Conservation (phyloP, 2,797 vertebrate genomes). For the Champsocephalus gunnari region DNA sequence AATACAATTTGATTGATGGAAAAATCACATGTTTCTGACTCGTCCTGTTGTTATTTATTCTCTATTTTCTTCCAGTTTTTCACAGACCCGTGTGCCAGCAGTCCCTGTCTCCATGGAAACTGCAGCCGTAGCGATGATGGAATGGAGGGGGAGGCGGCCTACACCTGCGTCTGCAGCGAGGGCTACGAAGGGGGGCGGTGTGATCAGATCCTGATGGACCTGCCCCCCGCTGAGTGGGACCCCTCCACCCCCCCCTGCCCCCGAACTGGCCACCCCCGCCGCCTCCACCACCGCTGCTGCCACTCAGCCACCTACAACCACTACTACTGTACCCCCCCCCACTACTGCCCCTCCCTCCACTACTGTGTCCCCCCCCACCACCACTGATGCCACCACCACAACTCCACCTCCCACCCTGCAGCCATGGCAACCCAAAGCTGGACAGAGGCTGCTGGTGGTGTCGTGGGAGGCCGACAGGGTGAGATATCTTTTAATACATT, state of each 20-base stretch:
- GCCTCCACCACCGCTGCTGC: slow-evolving; percentile 73
- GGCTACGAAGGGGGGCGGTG: slow-evolving; percentile 91
- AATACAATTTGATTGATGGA: too few species aligned
- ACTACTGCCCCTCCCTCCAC: slow-evolving; percentile 76
- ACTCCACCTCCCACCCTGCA: slow-evolving; percentile 84
- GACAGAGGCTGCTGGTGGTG: slow-evolving; percentile 92
- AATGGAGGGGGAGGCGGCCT: slow-evolving; percentile 74
- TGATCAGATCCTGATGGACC: slow-evolving; percentile 81
- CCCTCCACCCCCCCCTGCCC: slow-evolving; percentile 74
- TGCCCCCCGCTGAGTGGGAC: slow-evolving; percentile 76
- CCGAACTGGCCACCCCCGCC: slow-evolving; percentile 82
- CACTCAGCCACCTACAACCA: slow-evolving; percentile 75
- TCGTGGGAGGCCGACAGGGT: slow-evolving; percentile 95
- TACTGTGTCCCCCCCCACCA: slow-evolving; percentile 77
- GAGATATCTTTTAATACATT: slow-evolving; percentile 52
- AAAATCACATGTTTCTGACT: too few species aligned
- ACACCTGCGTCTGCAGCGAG: slow-evolving; percentile 89
- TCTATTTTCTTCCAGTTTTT: slow-evolving; percentile 86
- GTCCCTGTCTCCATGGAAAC: slow-evolving; percentile 98
- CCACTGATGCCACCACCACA: slow-evolving; percentile 57
- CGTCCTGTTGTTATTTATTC: slow-evolving; percentile 42
- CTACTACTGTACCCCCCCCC: slow-evolving; percentile 75
- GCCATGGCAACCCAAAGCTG: slow-evolving; percentile 91
- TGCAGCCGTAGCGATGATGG: slow-evolving; percentile 83
- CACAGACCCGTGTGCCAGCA: slow-evolving; percentile 93